Evolutionary conservation across 2,888 invertebrate genomes (phyloP).

Genomic region (Noctuana brunneofusca): DNA sequence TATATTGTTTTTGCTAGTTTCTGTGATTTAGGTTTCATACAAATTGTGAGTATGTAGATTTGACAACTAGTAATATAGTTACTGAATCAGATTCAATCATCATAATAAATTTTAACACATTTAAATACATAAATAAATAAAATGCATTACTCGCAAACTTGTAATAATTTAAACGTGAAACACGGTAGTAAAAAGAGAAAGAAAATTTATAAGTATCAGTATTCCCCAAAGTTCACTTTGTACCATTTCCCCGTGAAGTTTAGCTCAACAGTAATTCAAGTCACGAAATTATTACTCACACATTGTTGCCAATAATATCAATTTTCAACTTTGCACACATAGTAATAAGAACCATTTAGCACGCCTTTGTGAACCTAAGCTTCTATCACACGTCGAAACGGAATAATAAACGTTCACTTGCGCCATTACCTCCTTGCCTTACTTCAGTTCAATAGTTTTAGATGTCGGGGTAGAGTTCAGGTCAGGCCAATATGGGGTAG

Average conservation of each 20-base stretch:
- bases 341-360: not conserved
- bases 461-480: constrained; percentile 22
- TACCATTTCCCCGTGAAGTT: not conserved
- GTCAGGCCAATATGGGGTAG: constrained; percentile 25
- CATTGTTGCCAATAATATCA: not conserved
- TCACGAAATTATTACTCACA: not conserved
- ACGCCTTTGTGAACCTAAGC: not conserved
- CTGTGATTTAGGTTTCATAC: too few relatives aligned
- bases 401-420: constrained; percentile 19
- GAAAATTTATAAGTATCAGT: not conserved
- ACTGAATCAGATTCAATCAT: too few relatives aligned
- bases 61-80: too few relatives aligned
- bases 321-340: not conserved
- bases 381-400: constrained; percentile 15
- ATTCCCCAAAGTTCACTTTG: not conserved
- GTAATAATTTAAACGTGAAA: too few relatives aligned
- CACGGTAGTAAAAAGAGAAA: too few relatives aligned
- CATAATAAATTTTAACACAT: too few relatives aligned
- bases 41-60: too few relatives aligned
- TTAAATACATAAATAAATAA: too few relatives aligned
- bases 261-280: not conserved
- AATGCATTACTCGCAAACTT: too few relatives aligned
- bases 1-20: too few relatives aligned
- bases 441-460: constrained; percentile 28
- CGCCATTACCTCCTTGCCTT: constrained; percentile 23